Evolutionary conservation across 2,113 vertebrate species (phyloP), one percentile per base, ranked within the genome.

Genomic region (Tyrannus savana): DNA sequence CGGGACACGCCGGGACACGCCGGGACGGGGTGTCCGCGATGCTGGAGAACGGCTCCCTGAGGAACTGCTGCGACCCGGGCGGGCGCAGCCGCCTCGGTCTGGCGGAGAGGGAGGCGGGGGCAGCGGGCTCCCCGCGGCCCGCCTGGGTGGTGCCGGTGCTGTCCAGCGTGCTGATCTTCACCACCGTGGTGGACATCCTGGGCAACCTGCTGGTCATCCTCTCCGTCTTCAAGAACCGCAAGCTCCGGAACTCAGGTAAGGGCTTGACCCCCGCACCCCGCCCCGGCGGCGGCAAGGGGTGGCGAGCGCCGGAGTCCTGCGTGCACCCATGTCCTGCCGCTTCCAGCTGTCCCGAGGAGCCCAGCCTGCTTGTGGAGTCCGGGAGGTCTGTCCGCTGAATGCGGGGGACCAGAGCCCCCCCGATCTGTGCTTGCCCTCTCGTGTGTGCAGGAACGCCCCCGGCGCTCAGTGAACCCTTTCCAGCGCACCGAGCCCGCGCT

Each of bases 201-300:
- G 99, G 98, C 60, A 99, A 98, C 92, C 97, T 99, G 60, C 97
- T 99, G 80, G 98, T 99, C 67, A 98, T 99, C 93, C 82, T 98
- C 79, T 99, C 98, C 0, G 99, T 99, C 79, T 98, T 98, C 90
- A 98, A 98, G 96, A 99, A 99, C 97, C 98, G 98, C 92, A 99
- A 98, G 93, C 98, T 99, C 81, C 97, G 98, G 91, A 99, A 99
- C 89, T 91, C 98, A 80, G 99, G 99, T 99, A 97, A 98, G 98
- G 59, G 23, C n/a, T 33, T 6, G 25, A 63, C 5, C 21, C 2
- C 2, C 13, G 9, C 59, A 14, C 5, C 17, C 30, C 62, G 30
- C 3, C 52, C 50, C 28, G 22, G 53, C 8, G 5, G 37, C 33
- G 8, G 19, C 24, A 37, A 16, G 25, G 8, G 18, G 39, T 9